phyloP scores from a whole-genome alignment of 2,113 vertebrate genomes.

The Harpagus bidentatus region DNA sequence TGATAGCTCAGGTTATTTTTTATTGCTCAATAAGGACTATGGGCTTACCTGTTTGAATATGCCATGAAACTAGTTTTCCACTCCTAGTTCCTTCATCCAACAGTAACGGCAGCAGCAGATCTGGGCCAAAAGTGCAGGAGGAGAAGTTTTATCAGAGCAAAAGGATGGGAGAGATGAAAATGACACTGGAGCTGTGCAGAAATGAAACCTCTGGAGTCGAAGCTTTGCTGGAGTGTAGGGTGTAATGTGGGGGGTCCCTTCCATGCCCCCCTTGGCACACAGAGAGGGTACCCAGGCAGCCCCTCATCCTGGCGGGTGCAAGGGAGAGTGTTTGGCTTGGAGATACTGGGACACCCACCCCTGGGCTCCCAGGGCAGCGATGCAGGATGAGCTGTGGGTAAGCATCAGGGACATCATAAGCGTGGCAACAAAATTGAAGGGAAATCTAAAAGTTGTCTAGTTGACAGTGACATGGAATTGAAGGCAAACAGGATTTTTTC shows the following conservation, averaged over 20 bases:
- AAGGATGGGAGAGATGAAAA: not conserved
- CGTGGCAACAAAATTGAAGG: not conserved
- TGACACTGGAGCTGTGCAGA: not conserved
- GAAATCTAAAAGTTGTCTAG: not conserved
- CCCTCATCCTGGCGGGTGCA: not conserved
- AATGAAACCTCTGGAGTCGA: not conserved
- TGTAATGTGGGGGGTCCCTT: not conserved
- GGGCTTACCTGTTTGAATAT: not conserved
- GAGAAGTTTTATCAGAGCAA: not conserved
- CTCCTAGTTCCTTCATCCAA: not conserved
- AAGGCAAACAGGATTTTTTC: not conserved
- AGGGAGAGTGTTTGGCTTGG: not conserved
- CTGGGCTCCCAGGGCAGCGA: not conserved
- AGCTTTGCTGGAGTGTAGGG: not conserved
- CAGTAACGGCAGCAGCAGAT: not conserved
- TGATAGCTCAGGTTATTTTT: not conserved
- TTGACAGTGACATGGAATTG: not conserved
- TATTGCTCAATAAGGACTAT: not conserved
- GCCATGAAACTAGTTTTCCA: accelerated
- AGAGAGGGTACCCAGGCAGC: not conserved
- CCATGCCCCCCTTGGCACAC: accelerated
- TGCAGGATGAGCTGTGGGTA: not conserved
- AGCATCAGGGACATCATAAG: not conserved
- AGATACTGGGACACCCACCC: not conserved
- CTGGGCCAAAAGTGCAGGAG: not conserved